These are phyloP conservation scores for Staurois parvus DNA, from an alignment of 2,797 vertebrate species.

Conservation along the genomic window DNA sequence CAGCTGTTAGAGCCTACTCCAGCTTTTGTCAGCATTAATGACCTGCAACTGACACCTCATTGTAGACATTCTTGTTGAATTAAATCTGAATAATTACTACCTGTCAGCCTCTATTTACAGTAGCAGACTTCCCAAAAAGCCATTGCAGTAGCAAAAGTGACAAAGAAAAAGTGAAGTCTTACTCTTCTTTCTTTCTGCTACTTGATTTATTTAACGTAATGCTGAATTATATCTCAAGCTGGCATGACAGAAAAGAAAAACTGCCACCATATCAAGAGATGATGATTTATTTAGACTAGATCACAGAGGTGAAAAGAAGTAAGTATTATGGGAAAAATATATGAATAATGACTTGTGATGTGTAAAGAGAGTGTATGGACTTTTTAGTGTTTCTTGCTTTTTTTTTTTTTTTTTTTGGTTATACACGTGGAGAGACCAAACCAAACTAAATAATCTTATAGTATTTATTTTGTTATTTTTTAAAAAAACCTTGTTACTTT, in stretches of 20 bases:
- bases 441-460: too few species aligned
- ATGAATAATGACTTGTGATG: too few species aligned
- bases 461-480: too few species aligned
- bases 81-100: constrained; percentile 80
- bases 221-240: constrained; percentile 40
- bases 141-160: constrained; percentile 53
- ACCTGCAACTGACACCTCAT: constrained; percentile 74
- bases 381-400: too few species aligned
- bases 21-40: constrained; percentile 75
- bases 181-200: constrained; percentile 50
- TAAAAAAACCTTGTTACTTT: too few species aligned
- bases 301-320: constrained; percentile 22
- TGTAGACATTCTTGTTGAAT: constrained; percentile 72
- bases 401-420: too few species aligned
- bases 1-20: constrained; percentile 70
- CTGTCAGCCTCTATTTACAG: constrained; percentile 78
- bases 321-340: too few species aligned
- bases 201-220: constrained; percentile 37
- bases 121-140: constrained; percentile 67
- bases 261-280: background rate
- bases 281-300: constrained; percentile 39
- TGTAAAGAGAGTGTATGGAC: too few species aligned
- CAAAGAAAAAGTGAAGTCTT: constrained; percentile 49
- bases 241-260: constrained; percentile 21
- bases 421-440: too few species aligned